phyloP scores from a whole-genome alignment of 2,797 vertebrate genomes.

The Dendrocincla tyrannina region DNA sequence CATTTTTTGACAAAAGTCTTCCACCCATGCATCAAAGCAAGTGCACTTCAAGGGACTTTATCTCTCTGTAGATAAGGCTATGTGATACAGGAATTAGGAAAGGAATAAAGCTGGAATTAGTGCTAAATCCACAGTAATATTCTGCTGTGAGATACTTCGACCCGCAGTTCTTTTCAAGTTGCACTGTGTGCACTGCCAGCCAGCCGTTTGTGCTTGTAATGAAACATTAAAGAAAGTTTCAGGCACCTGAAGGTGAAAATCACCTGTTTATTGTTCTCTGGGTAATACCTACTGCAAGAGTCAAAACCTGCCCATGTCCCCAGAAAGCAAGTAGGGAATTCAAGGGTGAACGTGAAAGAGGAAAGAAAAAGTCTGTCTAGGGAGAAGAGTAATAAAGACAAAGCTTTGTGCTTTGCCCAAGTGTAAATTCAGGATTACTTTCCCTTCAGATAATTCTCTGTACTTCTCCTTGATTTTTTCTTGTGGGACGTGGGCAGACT shows the following conservation, averaged over 20 bases:
- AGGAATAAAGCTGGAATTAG: constrained; percentile 68
- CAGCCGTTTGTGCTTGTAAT: neutral
- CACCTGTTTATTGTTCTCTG: constrained; percentile 8
- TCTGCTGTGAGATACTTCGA: constrained; percentile 58
- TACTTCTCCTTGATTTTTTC: neutral
- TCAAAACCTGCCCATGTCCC: neutral
- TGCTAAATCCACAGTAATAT: constrained; percentile 70
- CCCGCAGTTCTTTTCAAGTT: constrained; percentile 47
- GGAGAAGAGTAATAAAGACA: neutral
- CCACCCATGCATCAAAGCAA: constrained; percentile 49
- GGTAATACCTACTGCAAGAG: neutral
- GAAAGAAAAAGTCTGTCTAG: neutral
- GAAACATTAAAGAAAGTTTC: constrained; percentile 44
- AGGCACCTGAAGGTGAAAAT: constrained; percentile 35
- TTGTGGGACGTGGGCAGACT: neutral
- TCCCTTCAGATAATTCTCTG: neutral
- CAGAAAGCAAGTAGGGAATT: neutral
- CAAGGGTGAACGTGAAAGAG: neutral
- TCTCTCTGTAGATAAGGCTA: constrained; percentile 58
- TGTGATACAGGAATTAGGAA: constrained; percentile 66
- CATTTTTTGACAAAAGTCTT: constrained; percentile 22
- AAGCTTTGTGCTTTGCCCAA: neutral
- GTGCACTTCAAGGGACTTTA: constrained; percentile 48
- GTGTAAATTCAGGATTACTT: constrained; percentile 21
- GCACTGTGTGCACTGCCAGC: neutral